phyloP scores from a whole-genome alignment of 37 sponge, comb jelly and placozoan genomes.

The Crambe crambe region DNA sequence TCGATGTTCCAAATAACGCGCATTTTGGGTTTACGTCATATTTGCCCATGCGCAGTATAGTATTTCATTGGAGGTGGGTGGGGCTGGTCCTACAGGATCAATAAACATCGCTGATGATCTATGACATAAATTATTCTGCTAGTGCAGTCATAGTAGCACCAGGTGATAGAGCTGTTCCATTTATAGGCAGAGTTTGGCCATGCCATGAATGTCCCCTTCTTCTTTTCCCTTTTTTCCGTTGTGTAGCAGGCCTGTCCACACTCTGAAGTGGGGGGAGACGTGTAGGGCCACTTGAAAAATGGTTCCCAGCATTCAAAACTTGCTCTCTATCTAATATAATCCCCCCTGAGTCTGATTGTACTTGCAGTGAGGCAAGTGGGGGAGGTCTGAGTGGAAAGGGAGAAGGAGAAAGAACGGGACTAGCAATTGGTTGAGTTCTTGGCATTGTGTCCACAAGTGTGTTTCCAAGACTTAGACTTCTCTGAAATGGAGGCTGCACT shows the following conservation, averaged over 20 bases:
- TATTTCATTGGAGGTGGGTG: background rate
- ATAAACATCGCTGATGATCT: background rate
- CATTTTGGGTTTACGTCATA: too few species aligned
- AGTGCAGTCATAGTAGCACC: background rate
- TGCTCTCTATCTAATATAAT: background rate
- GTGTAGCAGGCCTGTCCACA: background rate
- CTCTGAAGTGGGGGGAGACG: slow-evolving; percentile 2
- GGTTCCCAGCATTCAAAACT: background rate
- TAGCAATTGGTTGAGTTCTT: too few species aligned
- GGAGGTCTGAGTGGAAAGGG: too few species aligned
- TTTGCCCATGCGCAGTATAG: too few species aligned
- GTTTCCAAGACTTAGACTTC: too few species aligned
- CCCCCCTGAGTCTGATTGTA: background rate
- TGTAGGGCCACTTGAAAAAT: background rate
- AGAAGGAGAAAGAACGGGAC: too few species aligned
- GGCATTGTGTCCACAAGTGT: too few species aligned
- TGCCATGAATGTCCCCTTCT: slow-evolving; percentile 10
- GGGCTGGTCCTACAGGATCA: background rate
- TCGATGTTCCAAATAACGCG: background rate
- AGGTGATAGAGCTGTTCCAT: background rate
- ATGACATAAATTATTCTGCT: background rate
- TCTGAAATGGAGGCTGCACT: background rate
- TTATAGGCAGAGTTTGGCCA: background rate
- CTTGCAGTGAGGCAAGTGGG: background rate
- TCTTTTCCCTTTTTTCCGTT: background rate